Base-by-base conservation (phyloP, 2,797 vertebrate species). In the Acropternis orthonyx region DNA sequence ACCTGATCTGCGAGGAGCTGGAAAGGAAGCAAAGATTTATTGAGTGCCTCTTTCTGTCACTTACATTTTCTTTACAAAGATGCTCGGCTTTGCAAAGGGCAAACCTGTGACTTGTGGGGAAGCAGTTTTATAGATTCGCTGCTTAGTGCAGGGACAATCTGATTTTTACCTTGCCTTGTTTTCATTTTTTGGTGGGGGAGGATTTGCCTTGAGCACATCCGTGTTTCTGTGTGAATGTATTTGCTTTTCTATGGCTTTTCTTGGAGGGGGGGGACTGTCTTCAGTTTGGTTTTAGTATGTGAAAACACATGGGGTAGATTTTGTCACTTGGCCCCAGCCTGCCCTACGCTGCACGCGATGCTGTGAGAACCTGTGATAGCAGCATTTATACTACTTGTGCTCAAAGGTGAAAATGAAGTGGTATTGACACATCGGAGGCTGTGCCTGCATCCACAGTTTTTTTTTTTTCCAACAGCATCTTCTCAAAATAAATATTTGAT, bases 371-470 rank as follows among this genome's bases (percentile, higher is more conserved):
- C 84, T 84, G 36, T 75, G 48, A 12, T 32, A 59, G 85, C 88
- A 77, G 61, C 61, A 7, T 67, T 63, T 71, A 0, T 41, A 27
- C 66, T 46, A 41, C 43, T 36, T 41, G n/a, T 73, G 41, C 78
- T 75, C 32, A 22, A 13, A 93, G 74, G 93, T 91, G 88, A 55
- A 79, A 94, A 91, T 63, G 74, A 94, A 88, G 74, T 74, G 84
- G 28, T 9, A 32, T 22, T 61, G 87, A 82, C 78, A 85, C 49
- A 26, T 61, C 15, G 74, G 74, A 74, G 61, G 52, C 84, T 87
- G 80, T 6, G 9, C 56, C 51, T 7, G 5, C 61, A 66, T 39
- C 78, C 44, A 12, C 52, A 15, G 34, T 12, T 43, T 88, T 32
- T 85, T 41, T 41, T 41, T 41, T 14, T 16, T 69, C 91, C 86